Percentiles rank a stretch among this genome's conserved stretches.
These are phyloP conservation scores for Heterochromis multidens DNA, from an alignment of 2,113 vertebrate genomes.

Conservation along the genomic window DNA sequence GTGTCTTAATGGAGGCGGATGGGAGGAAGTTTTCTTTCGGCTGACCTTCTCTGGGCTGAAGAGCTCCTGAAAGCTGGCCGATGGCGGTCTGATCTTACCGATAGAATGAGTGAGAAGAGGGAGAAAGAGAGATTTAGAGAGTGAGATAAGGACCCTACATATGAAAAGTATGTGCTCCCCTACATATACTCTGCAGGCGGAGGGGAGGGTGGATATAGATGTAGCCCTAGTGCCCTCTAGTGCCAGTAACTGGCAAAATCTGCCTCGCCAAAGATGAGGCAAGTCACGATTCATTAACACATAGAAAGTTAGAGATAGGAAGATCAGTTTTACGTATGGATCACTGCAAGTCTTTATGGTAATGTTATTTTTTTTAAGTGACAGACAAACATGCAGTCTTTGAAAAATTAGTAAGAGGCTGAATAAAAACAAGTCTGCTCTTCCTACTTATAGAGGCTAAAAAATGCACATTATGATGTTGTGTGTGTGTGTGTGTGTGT, in stretches of 20 bases:
- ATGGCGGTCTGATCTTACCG: constrained; percentile 46
- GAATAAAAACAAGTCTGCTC: neutral
- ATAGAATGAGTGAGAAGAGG: constrained; percentile 55
- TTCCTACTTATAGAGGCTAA: neutral
- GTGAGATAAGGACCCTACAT: constrained; percentile 56
- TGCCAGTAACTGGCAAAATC: constrained; percentile 37
- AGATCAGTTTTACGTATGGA: neutral
- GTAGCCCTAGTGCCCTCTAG: constrained; percentile 77
- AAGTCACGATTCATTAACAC: neutral
- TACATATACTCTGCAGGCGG: constrained; percentile 23
- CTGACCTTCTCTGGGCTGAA: constrained; percentile 66
- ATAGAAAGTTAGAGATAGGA: neutral
- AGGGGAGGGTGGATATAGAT: constrained; percentile 1
- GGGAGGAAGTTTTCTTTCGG: constrained; percentile 61
- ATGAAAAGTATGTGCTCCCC: constrained; percentile 47
- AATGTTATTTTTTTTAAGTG: neutral
- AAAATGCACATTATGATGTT: neutral
- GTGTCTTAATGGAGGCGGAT: constrained; percentile 50
- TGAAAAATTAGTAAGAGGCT: neutral
- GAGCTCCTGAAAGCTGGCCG: constrained; percentile 51
- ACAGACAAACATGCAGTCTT: neutral
- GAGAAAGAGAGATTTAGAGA: constrained; percentile 52
- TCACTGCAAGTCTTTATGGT: neutral
- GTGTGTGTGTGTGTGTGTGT: neutral
- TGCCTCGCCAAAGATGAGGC: neutral